Percentiles rank a stretch among this genome's conserved stretches.
These are phyloP conservation scores for Chloroclysta siterata DNA, from an alignment of 2,888 invertebrate genomes.

Conservation along the genomic window DNA sequence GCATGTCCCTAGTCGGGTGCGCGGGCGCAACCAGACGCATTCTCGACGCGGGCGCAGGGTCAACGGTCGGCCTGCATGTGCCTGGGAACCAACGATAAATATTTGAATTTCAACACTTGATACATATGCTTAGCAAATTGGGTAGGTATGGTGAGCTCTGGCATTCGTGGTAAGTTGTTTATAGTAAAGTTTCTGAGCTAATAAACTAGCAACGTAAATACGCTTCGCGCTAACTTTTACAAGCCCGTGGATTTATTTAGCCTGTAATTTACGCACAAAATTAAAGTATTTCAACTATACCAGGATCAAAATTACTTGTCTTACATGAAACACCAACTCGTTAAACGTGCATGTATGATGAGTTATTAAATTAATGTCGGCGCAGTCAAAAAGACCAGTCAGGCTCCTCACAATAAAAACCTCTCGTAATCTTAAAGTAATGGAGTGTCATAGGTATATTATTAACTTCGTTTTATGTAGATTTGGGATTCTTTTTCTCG, in stretches of 20 bases:
- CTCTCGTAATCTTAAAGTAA: constrained; percentile 37
- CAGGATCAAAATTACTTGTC: constrained; percentile 27
- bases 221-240: constrained; percentile 11
- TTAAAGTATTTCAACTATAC: constrained; percentile 29
- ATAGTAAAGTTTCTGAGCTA: constrained; percentile 55
- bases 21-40: constrained; percentile 67
- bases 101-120: constrained; percentile 84
- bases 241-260: constrained; percentile 40
- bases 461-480: constrained; percentile 34
- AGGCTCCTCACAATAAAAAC: constrained; percentile 31
- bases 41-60: constrained; percentile 70
- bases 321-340: constrained; percentile 25
- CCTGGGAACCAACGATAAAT: constrained; percentile 82
- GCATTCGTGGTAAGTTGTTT: constrained; percentile 61
- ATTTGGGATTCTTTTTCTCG: constrained; percentile 30
- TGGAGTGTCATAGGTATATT: constrained; percentile 39
- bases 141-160: constrained; percentile 72
- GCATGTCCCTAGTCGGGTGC: constrained; percentile 58
- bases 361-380: constrained; percentile 39
- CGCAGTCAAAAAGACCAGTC: constrained; percentile 35
- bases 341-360: constrained; percentile 36
- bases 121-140: constrained; percentile 83
- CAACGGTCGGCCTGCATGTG: constrained; percentile 79
- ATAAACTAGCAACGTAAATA: constrained; percentile 41
- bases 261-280: constrained; percentile 44